Evolutionary conservation across 30 jellyfish, hydroid and myxozoan genomes (phyloP).

Genomic region (Nemopilema nomurai): DNA sequence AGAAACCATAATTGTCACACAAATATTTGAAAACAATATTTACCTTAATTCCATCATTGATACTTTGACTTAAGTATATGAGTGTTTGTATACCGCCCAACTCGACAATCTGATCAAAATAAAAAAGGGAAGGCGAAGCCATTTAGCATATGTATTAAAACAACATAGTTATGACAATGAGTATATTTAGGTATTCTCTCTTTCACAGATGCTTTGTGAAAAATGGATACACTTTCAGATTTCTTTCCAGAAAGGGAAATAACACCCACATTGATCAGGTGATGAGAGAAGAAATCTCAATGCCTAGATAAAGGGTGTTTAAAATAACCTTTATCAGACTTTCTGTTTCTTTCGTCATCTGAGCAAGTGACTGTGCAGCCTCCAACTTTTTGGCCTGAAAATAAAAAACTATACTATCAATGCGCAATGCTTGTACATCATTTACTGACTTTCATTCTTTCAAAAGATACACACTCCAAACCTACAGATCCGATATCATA

Average conservation of each 20-base stretch:
- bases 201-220: too few relatives aligned
- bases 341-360: constrained; percentile 58
- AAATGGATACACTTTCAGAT: too few relatives aligned
- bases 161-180: not conserved
- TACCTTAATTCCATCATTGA: constrained; percentile 80
- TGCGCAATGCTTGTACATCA: not conserved
- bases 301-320: not conserved
- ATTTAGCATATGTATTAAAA: too few relatives aligned
- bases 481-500: too few relatives aligned
- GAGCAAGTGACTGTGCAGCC: constrained; percentile 72
- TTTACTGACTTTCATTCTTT: too few relatives aligned
- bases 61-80: constrained; percentile 70
- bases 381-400: constrained; percentile 77
- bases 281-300: not conserved
- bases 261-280: too few relatives aligned
- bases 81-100: constrained; percentile 88
- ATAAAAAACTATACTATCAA: not conserved
- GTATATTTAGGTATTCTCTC: not conserved
- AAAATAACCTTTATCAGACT: constrained; percentile 60
- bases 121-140: not conserved
- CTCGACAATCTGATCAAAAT: constrained; percentile 64
- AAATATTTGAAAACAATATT: not conserved
- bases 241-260: not conserved
- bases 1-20: too few relatives aligned
- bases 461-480: too few relatives aligned